Evolutionary conservation across 1,140 invertebrate genomes (phyloP).

Genomic region (Diabrotica undecimpunctata): DNA sequence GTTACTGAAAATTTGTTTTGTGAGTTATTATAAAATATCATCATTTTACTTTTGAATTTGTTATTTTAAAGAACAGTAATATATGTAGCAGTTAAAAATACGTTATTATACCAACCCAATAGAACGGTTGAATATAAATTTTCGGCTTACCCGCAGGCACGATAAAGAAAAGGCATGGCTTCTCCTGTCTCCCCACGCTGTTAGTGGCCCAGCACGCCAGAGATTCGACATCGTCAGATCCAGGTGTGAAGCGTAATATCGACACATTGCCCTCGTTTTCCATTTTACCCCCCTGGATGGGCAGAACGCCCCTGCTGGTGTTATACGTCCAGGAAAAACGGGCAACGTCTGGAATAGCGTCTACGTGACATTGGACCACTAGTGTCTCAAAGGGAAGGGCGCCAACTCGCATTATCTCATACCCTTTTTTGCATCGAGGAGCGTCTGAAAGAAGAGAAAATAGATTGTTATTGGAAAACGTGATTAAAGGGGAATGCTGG

Average conservation of each 20-base stretch:
- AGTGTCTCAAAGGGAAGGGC: constrained; percentile 59
- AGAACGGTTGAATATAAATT: neutral
- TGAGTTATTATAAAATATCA: no score
- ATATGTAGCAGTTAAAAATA: no score
- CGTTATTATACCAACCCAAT: no score
- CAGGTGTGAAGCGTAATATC: constrained; percentile 62
- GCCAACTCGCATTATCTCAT: constrained; percentile 56
- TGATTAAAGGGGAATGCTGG: neutral
- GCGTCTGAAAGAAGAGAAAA: constrained; percentile 50
- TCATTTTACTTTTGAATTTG: no score
- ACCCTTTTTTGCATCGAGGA: constrained; percentile 58
- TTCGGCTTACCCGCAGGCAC: constrained; percentile 70
- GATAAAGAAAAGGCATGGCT: constrained; percentile 78
- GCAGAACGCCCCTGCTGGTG: constrained; percentile 66
- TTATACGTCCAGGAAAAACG: constrained; percentile 80
- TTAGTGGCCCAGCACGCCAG: constrained; percentile 84
- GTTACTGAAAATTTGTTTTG: no score
- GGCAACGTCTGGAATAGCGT: constrained; percentile 67
- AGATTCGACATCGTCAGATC: constrained; percentile 70
- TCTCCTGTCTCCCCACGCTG: constrained; percentile 71
- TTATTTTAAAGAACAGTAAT: no score
- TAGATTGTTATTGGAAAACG: constrained; percentile 7
- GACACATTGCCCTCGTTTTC: constrained; percentile 64
- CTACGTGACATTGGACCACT: constrained; percentile 73
- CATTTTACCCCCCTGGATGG: constrained; percentile 57